Base-by-base conservation (phyloP, 2,888 invertebrate genomes). In the Cantharis rustica region DNA sequence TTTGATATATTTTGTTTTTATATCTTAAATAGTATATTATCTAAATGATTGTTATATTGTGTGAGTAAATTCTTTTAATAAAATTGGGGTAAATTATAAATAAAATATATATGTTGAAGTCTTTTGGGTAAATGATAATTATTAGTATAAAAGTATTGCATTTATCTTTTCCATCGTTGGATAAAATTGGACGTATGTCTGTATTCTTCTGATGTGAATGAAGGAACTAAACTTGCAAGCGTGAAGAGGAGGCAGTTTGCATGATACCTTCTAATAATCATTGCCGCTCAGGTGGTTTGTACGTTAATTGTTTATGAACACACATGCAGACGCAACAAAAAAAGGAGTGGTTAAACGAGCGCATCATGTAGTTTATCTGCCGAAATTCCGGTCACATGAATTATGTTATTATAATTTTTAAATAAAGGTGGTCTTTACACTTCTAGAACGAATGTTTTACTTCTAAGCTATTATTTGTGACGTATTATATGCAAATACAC, bases 281-380 rank as follows among this genome's bases (percentile, higher is more conserved):
- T 77, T 80, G 80, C 81, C 81, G 81, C 80, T 79, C 74, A 75
- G 79, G 79, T 76, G 75, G 75, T 81, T 79, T 80, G 79, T 76
- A 81, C 80, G 79, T 81, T 81, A 81, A 81, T 81, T 81, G 80
- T 77, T 79, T 74, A 69, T 72, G 81, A 77, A 80, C 81, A 81
- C 81, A 81, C 81, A 81, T 79, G 81, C 79, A 79, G 79, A 72
- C 74, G 75, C 71, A 64, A 75, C 77, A 77, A 75, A 76, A 75
- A 76, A 79, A 75, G 79, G 79, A 72, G 80, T 77, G 78, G 80
- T 75, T 79, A 76, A 75, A 75, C 77, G 74, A 71, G 75, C 77
- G 72, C 77, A 76, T 75, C 77, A 74, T 78, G 77, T 77, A 73
- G 79, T 79, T 47, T 79, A 78, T 79, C 72, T 77, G 66, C 80